Conservation (phyloP, 2,888 invertebrate species). For the Apeira syringaria region DNA sequence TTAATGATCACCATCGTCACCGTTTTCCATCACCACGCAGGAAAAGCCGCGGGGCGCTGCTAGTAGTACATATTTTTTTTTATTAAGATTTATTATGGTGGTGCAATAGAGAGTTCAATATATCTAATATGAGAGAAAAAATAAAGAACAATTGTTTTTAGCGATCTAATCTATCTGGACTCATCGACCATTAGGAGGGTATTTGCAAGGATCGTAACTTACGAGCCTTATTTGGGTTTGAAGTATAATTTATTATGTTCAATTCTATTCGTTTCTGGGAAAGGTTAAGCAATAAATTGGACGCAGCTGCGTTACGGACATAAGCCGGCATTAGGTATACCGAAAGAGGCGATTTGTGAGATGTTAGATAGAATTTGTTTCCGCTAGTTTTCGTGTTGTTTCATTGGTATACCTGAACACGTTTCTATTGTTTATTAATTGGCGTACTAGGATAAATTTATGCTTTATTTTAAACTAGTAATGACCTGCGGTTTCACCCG, state of each 20-base stretch:
- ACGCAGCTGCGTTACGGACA: conserved; percentile 76
- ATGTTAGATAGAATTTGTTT: conserved; percentile 35
- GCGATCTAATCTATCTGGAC: conserved; percentile 66
- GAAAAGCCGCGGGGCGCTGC: too few species aligned
- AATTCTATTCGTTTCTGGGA: conserved; percentile 72
- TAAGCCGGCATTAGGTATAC: conserved; percentile 77
- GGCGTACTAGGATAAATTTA: too few species aligned
- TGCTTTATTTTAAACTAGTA: too few species aligned
- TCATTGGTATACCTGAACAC: too few species aligned
- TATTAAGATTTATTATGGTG: too few species aligned
- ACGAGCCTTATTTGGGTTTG: conserved; percentile 78
- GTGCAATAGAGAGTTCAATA: too few species aligned
- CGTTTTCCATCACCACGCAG: too few species aligned
- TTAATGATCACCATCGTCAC: too few species aligned
- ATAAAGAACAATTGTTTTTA: conserved; percentile 43
- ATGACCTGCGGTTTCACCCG: too few species aligned
- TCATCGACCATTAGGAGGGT: conserved; percentile 70
- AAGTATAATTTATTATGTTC: conserved; percentile 82
- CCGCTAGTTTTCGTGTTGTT: conserved; percentile 16
- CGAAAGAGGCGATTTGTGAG: conserved; percentile 73
- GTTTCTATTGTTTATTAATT: too few species aligned
- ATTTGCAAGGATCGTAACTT: conserved; percentile 70
- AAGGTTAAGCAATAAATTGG: conserved; percentile 78
- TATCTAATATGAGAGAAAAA: too few species aligned
- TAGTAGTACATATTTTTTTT: too few species aligned